A percentile compares a stretch with the other conserved stretches of the same genome.
Conservation (phyloP, 64 coral and sea anemone genomes). For the Pocillopora damicornis region DNA sequence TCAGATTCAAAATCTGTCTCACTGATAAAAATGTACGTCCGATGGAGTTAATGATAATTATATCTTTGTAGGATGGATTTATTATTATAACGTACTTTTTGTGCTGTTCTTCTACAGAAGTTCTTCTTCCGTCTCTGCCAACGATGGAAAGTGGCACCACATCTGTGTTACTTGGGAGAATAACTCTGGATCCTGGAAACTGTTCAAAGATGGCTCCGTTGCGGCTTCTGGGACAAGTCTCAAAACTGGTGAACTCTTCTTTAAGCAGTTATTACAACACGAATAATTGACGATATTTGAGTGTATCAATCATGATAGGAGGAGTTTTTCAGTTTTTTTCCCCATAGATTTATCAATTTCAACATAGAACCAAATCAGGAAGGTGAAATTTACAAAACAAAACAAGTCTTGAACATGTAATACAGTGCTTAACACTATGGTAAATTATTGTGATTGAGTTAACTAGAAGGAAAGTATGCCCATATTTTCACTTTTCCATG, state of each 20-base stretch:
- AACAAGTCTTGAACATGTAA: too few relatives aligned
- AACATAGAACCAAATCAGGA: too few relatives aligned
- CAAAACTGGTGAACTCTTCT: slow-evolving; percentile 1
- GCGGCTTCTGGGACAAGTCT: neutral
- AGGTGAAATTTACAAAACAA: too few relatives aligned
- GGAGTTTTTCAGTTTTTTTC: too few relatives aligned
- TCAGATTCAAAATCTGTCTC: too few relatives aligned
- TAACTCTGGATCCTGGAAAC: neutral
- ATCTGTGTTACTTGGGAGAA: slow-evolving; percentile 21
- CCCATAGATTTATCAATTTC: too few relatives aligned
- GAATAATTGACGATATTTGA: neutral
- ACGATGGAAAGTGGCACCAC: slow-evolving; percentile 27
- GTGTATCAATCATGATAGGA: neutral
- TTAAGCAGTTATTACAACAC: neutral
- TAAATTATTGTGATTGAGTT: too few relatives aligned
- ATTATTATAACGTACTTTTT: neutral
- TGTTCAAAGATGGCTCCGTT: slow-evolving; percentile 18
- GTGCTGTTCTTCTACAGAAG: neutral
- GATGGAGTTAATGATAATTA: neutral
- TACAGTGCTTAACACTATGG: too few relatives aligned
- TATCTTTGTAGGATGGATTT: neutral
- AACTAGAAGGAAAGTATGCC: too few relatives aligned
- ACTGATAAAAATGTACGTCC: neutral
- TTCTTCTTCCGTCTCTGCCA: neutral
- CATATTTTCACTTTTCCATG: too few relatives aligned